Evolutionary conservation across 2,113 vertebrate species (phyloP), one percentile per base, ranked within the genome.

Genomic region (Coreoperca whiteheadi): DNA sequence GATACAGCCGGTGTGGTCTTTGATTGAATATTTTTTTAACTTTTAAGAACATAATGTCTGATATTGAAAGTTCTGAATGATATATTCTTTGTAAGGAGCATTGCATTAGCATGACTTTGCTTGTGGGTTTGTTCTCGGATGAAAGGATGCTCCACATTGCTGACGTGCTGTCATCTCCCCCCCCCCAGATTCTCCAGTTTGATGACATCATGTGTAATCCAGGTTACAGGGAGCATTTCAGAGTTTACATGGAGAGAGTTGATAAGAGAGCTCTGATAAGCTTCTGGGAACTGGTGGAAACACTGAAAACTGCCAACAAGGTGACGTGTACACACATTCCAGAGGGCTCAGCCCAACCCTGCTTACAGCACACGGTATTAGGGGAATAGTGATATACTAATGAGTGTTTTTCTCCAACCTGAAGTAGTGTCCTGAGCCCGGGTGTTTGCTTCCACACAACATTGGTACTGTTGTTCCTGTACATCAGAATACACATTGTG

Each of bases 231-330:
- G 96, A 98, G 43, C 96, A 97, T 69, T 99, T 99, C 81, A 93
- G 95, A 78, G 91, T 94, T 73, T 99, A 99, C 92, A 97, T 99
- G 98, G 97, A 98, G 87, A 96, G 96, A 79, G 96, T 98, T 80
- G 98, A 99, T 88, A 99, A 97, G 90, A 94, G 95, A 82, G 94
- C 96, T 90, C 94, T 99, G 81, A 97, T 99, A 0, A 90, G 96
- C 87, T 97, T 99, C 85, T 99, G 98, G 98, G 98, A 99, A 84
- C 96, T 97, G 41, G 97, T 98, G 93, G 98, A 99, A 91, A 95
- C 89, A n/a, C 91, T 99, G 59, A 99, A 97, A 95, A 97, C 84
- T 21, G 98, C 98, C 81, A 98, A 97, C 91, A 99, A 99, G 98
- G 98, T 99, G 87, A 87, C 25, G 0, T 28, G 50, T 21, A 8